These are phyloP conservation scores for Pangasius djambal DNA, from an alignment of 2,797 vertebrate species.

Conservation along the genomic window DNA sequence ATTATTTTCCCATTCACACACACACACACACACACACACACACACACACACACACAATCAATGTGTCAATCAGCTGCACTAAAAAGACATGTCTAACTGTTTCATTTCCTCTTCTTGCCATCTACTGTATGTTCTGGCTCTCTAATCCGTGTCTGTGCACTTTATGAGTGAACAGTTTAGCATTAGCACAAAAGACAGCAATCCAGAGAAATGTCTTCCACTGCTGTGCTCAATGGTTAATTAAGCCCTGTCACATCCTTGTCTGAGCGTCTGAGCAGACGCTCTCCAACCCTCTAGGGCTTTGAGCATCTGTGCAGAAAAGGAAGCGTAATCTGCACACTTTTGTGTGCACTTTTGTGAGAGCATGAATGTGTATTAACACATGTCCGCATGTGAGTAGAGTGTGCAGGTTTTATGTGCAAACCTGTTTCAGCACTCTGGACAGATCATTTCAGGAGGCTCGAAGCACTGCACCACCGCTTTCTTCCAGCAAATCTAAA, in stretches of 20 bases:
- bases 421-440: slow-evolving; percentile 41
- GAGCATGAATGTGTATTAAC: slow-evolving; percentile 16
- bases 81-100: slow-evolving; percentile 42
- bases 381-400: slow-evolving; percentile 19
- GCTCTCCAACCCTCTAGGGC: slow-evolving; percentile 43
- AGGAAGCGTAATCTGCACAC: slow-evolving; percentile 21
- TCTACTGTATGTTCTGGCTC: slow-evolving; percentile 29
- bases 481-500: slow-evolving; percentile 72
- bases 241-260: slow-evolving; percentile 76
- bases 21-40: not conserved
- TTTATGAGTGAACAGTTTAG: slow-evolving; percentile 68
- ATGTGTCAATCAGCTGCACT: slow-evolving; percentile 31
- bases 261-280: slow-evolving; percentile 61
- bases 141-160: slow-evolving; percentile 67
- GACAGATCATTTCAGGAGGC: slow-evolving; percentile 40
- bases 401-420: slow-evolving; percentile 51
- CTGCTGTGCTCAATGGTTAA: slow-evolving; percentile 64
- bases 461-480: slow-evolving; percentile 35
- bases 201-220: slow-evolving; percentile 71
- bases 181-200: slow-evolving; percentile 69
- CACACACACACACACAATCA: slow-evolving; percentile 1
- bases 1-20: slow-evolving; percentile 27
- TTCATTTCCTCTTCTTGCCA: slow-evolving; percentile 41
- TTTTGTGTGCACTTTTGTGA: not conserved
- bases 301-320: slow-evolving; percentile 30